A percentile compares a stretch with the other conserved stretches of the same genome.
Conservation (phyloP, 2,113 vertebrate species). For the Athene cunicularia region DNA sequence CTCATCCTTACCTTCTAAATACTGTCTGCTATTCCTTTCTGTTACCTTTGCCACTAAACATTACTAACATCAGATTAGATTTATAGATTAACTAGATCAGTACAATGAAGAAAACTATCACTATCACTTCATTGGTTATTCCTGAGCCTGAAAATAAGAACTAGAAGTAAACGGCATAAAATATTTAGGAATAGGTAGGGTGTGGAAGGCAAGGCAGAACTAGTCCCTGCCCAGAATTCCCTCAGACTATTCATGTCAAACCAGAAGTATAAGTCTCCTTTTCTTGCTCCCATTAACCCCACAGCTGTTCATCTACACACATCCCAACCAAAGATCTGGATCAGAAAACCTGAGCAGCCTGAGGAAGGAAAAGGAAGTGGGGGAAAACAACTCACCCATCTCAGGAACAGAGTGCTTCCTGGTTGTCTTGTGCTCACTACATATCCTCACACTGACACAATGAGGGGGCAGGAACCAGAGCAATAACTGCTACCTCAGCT, state of each 20-base stretch:
- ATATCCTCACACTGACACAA: background rate
- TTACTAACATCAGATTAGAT: background rate
- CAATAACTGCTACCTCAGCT: background rate
- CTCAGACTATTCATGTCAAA: background rate
- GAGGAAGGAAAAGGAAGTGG: background rate
- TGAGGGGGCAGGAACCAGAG: background rate
- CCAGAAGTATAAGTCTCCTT: background rate
- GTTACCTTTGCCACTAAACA: background rate
- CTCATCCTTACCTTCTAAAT: background rate
- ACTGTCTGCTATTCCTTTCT: background rate
- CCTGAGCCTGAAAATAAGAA: background rate
- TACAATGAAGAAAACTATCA: background rate
- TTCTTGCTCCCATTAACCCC: background rate
- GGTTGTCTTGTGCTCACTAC: fast-evolving
- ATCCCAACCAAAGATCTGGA: background rate
- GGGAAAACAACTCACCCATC: background rate
- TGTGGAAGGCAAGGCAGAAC: background rate
- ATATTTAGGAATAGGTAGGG: background rate
- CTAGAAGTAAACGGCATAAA: background rate
- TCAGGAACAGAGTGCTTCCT: background rate
- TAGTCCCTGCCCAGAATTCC: background rate
- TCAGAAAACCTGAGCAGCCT: background rate
- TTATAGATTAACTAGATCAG: background rate
- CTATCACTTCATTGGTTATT: background rate
- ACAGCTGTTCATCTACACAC: background rate